Base-by-base conservation (phyloP, 2,797 vertebrate genomes). In the Kryptopterus vitreolus region DNA sequence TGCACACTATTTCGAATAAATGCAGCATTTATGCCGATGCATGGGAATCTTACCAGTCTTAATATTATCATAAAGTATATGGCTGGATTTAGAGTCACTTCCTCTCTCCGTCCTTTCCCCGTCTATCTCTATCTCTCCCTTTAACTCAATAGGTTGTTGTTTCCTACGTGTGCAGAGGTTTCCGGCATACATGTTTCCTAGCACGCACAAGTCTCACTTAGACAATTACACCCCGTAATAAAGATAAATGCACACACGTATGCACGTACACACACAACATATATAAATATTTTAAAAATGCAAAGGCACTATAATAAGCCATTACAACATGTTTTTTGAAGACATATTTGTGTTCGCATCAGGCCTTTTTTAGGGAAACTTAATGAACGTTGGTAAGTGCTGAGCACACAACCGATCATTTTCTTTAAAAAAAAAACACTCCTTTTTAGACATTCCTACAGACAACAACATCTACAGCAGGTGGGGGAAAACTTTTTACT, bases 171-270 rank as follows among this genome's bases (percentile, higher is more conserved):
- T 79, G 24, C 76, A 73, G 66, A 73, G 33, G 62, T 80, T 82
- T 85, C 69, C 74, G 22, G 80, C 33, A 72, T 77, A 83, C 77
- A 85, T 85, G 82, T 46, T 83, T 83, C 57, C 24, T 69, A 79
- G 73, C 84, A 85, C 50, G 26, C 61, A 70, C 33, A 61, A 22
- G 68, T 77, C 62, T 66, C 48, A 58, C 38, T 62, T 43, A 70
- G 77, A 69, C 52, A 26, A 68, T 74, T 2, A 38, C 20, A 55
- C 18, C 16, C 11, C 71, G 22, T 53, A 16, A 68, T 81, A 59
- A 85, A 72, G 62, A 76, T 62, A 53, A 74, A 77, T n/a, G 22
- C 12, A 53, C 79, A 48, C 13, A 68, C 61, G 74, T 74, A 69
- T 24, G 68, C 55, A 62, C 22, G 18, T 6, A 81, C 55, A 48